Evolutionary conservation across 1,140 invertebrate species (phyloP).

Genomic region (Drosophila rufa): DNA sequence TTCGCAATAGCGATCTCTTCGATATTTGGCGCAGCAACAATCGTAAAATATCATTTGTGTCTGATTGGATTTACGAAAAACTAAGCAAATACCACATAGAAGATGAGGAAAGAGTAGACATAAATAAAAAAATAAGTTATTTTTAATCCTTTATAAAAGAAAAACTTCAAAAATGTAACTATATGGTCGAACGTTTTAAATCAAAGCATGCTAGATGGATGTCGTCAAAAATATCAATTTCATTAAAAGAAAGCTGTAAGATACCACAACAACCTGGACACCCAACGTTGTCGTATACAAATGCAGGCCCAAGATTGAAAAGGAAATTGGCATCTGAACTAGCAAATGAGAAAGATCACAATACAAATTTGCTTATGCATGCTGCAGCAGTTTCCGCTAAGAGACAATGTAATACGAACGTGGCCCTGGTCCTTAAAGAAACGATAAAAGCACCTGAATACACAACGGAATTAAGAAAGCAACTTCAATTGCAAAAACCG

Average conservation of each 20-base stretch:
- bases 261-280: neutral
- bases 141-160: too few species aligned
- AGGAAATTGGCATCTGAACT: conserved; percentile 4
- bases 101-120: too few species aligned
- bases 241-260: conserved; percentile 1
- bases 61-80: too few species aligned
- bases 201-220: conserved; percentile 1
- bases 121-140: too few species aligned
- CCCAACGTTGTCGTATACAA: neutral
- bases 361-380: neutral
- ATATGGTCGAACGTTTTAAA: conserved; percentile 4
- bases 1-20: too few species aligned
- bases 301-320: conserved; percentile 2
- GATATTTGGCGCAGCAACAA: too few species aligned
- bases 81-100: too few species aligned
- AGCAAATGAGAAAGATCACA: too few species aligned
- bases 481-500: neutral
- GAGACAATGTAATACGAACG: neutral
- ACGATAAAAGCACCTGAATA: neutral
- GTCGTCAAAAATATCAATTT: conserved; percentile 5
- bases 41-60: too few species aligned
- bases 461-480: neutral
- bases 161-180: too few species aligned
- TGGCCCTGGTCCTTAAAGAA: neutral
- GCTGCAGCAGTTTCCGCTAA: conserved; percentile 3